Evolutionary conservation across 2,888 invertebrate species (phyloP), one percentile per base, ranked within the genome.

Genomic region (Elmis aenea): DNA sequence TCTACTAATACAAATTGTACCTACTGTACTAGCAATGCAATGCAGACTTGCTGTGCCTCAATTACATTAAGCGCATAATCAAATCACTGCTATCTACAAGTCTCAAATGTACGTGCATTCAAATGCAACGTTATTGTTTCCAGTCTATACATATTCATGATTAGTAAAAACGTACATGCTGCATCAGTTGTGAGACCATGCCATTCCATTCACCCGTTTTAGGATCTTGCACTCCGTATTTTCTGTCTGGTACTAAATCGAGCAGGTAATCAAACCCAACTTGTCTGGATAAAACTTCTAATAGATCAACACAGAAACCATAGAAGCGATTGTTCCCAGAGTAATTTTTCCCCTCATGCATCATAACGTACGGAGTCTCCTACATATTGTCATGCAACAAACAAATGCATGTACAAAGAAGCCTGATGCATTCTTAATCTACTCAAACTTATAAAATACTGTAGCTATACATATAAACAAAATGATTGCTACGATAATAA

Each of bases 261-360:
- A 84, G 64, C 38, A 80, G 75, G 62, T 83, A 85, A 52, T 80
- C 77, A 64, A 84, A 84, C 27, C 83, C 83, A 20, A 83, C 75
- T 57, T 79, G 73, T 46, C 73, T 73, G 2, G 83, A 76, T 50
- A 85, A 74, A 38, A 74, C 71, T 56, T 81, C 77, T 52, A 85
- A 70, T 26, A 86, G 72, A 62, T 87, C 86, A 45, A 86, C 80
- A 67, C 85, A 85, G 67, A 85, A 87, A 31, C 86, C 86, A 65
- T 80, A 84, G 68, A 83, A 87, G 38, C 83, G 73, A 47, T 76
- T 75, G 61, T 87, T 86, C 26, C 83, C 83, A 6, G 79, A 80
- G 63, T 76, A 77, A 61, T 81, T 82, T 65, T 79, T 81, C 42
- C 73, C 77, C 46, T 72, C 71, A 57, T 77, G 78, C 77, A 82